A percentile compares a stretch with the other conserved stretches of the same genome.
Evolutionary conservation across 2,797 vertebrate species (phyloP).

Genomic region (Brotula barbata): DNA sequence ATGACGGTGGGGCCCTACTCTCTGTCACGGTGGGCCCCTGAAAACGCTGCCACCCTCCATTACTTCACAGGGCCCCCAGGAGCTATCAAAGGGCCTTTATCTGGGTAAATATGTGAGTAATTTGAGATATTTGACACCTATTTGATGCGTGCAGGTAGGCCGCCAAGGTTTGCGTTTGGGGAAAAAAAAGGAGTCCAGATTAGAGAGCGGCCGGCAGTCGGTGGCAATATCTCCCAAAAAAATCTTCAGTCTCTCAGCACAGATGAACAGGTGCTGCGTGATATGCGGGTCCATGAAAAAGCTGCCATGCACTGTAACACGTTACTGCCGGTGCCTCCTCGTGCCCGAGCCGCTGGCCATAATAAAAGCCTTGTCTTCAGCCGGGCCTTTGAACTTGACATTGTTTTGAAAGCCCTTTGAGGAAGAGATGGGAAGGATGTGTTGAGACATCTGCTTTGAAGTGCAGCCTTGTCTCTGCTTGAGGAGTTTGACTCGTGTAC

Average conservation of each 20-base stretch:
- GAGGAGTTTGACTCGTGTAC: not conserved
- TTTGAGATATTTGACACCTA: conserved; percentile 76
- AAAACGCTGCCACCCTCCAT: conserved; percentile 37
- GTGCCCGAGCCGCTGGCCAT: conserved; percentile 3
- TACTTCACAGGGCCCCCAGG: conserved; percentile 40
- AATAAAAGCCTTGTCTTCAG: conserved; percentile 27
- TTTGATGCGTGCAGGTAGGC: conserved; percentile 55
- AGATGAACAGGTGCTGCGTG: conserved; percentile 80
- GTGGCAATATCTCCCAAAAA: conserved; percentile 58
- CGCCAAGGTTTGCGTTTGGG: conserved; percentile 18
- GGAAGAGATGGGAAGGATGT: conserved; percentile 16
- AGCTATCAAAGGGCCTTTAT: conserved; percentile 70
- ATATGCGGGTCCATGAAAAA: conserved; percentile 58
- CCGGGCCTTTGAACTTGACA: conserved; percentile 6
- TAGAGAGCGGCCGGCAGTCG: conserved; percentile 41
- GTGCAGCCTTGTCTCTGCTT: not conserved
- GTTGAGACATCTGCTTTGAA: conserved; percentile 16
- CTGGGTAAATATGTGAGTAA: conserved; percentile 73
- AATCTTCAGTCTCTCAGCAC: conserved; percentile 64
- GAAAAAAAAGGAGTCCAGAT: conserved; percentile 32
- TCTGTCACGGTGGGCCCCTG: conserved; percentile 32
- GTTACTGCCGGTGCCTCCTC: not conserved
- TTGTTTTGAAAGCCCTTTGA: conserved; percentile 26
- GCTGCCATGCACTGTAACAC: conserved; percentile 29
- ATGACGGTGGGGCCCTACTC: conserved; percentile 40